These are phyloP conservation scores for Corythaixoides concolor DNA, from an alignment of 2,113 vertebrate genomes.

Conservation along the genomic window DNA sequence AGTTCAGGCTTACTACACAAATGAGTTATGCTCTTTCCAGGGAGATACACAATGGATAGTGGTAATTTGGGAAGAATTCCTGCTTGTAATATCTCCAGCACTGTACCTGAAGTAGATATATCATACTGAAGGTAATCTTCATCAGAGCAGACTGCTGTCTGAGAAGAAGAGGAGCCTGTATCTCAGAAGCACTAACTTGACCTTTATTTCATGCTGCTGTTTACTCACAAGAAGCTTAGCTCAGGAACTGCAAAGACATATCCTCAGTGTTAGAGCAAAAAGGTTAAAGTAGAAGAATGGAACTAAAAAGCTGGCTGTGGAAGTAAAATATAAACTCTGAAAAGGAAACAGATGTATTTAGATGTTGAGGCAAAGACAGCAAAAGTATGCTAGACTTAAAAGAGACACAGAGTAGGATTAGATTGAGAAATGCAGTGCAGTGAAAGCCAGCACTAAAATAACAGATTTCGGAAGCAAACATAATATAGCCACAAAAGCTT, in stretches of 20 bases:
- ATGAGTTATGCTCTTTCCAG: not conserved
- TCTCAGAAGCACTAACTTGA: not conserved
- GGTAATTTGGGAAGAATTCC: not conserved
- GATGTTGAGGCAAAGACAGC: not conserved
- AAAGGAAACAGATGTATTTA: not conserved
- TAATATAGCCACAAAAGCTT: fast-evolving
- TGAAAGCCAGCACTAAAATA: not conserved
- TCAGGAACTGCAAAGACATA: not conserved
- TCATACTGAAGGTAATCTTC: not conserved
- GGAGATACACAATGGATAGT: not conserved
- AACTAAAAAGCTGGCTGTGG: not conserved
- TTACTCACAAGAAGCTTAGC: not conserved
- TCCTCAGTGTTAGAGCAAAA: not conserved
- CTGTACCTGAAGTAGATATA: not conserved
- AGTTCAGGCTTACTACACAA: not conserved
- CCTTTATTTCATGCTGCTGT: not conserved
- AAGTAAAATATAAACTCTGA: not conserved
- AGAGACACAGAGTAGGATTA: not conserved
- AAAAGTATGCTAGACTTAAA: not conserved
- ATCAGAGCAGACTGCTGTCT: not conserved
- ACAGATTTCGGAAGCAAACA: not conserved
- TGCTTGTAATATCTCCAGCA: not conserved
- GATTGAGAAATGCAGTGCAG: not conserved
- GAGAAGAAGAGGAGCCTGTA: not conserved
- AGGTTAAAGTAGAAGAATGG: not conserved